Percentiles rank a stretch among this genome's conserved stretches.
These are phyloP conservation scores for Nephila pilipes DNA, from an alignment of 1,140 invertebrate species.

Conservation along the genomic window DNA sequence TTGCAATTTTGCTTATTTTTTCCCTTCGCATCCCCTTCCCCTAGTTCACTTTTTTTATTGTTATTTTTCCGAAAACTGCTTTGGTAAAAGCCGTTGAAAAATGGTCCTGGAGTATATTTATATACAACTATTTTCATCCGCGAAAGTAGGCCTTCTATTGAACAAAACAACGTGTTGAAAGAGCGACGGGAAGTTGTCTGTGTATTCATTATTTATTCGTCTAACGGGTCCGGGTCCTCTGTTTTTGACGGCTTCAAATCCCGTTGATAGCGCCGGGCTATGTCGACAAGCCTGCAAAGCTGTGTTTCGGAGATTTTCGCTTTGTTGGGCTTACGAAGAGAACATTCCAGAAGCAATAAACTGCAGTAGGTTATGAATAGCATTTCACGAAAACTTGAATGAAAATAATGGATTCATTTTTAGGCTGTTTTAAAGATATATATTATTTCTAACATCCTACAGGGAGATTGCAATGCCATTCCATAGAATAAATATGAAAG, in stretches of 20 bases:
- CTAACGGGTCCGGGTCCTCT: background rate
- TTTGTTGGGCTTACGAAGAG: background rate
- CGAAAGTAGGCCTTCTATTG: background rate
- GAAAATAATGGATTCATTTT: background rate
- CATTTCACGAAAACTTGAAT: background rate
- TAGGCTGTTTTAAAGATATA: background rate
- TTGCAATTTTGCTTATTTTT: background rate
- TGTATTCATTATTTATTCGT: background rate
- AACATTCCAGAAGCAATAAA: background rate
- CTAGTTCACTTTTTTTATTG: background rate
- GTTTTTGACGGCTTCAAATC: background rate
- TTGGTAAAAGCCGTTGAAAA: constrained; percentile 20
- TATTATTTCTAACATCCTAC: background rate
- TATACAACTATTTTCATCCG: constrained; percentile 2
- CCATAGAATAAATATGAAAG: too few relatives aligned
- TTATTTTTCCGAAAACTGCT: background rate
- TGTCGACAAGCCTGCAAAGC: background rate
- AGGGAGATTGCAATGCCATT: too few relatives aligned
- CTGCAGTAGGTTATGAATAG: background rate
- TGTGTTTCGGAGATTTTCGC: background rate
- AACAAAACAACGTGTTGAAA: background rate
- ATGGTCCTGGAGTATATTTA: constrained; percentile 34
- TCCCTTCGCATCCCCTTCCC: background rate
- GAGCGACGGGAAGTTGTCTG: background rate
- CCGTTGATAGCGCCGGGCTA: background rate